Evolutionary conservation across 2,113 vertebrate species (phyloP), one percentile per base, ranked within the genome.

Genomic region (Hippocampus abdominalis): DNA sequence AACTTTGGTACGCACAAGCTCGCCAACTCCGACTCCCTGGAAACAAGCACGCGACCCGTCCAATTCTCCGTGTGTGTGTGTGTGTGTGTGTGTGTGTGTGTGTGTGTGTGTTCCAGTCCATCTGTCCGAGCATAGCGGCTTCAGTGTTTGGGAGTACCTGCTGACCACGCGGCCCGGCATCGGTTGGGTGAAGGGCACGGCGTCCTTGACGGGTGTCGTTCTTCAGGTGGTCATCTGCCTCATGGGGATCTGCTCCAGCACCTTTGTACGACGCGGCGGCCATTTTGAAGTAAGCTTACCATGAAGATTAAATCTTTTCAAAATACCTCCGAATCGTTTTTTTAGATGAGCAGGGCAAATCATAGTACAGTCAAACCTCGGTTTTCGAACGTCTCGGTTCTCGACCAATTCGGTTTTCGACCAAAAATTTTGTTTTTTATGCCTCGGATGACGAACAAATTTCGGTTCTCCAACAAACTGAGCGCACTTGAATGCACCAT

Each of bases 201-300:
- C 94, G 2, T 93, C 94, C 0, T 60, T 92, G 25, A 95, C 93
- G 0, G 94, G 95, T 0, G 72, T 95, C 3, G n/a, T 89, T 0
- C 90, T 96, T 6, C 93, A 93, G 89, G 70, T 88, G 0, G 74
- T 94, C 16, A 87, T 96, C 78, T 69, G 78, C 23, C 63, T 95
- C 77, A 93, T 94, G 93, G 83, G 92, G 2, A 39, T 88, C 49
- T 95, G 94, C 83, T 95, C 95, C 90, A 92, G 91, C 84, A 86
- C 94, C 13, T 94, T 94, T 0, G 73, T 96, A 6, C 90, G 93
- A 0, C 91, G 90, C 69, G 93, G 94, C 0, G 94, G 95, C 2
- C 94, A 94, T 83, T 96, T 96, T 15, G 94, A 96, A 89, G 95
- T 95, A 20, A 49, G 46, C 4, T 11, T 36, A 36, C 32, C 32